These are phyloP conservation scores for Caracal caracal DNA, from an alignment of 2,113 vertebrate species.

Conservation along the genomic window DNA sequence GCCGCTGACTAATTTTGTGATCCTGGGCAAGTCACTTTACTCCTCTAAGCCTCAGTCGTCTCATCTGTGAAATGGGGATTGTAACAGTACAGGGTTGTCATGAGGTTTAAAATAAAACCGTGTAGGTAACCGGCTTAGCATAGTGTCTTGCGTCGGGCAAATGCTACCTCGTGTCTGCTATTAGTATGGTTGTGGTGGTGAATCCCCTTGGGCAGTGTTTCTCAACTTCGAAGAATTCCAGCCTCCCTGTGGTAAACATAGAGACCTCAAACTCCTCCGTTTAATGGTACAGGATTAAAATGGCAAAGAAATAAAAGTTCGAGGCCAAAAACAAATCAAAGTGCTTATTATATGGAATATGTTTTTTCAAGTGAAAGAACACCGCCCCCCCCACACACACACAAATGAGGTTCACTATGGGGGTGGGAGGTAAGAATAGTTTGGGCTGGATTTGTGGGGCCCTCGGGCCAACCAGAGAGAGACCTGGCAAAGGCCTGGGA, in stretches of 20 bases:
- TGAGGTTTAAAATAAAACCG: not conserved
- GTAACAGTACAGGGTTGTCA: not conserved
- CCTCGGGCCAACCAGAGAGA: not conserved
- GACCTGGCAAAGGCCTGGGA: not conserved
- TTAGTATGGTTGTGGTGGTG: slow-evolving; percentile 30
- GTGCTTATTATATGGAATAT: slow-evolving; percentile 25
- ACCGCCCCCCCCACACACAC: not conserved
- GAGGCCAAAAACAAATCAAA: slow-evolving; percentile 23
- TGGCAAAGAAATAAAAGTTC: slow-evolving; percentile 59
- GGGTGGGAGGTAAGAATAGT: not conserved
- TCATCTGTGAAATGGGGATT: not conserved
- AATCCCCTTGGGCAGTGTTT: slow-evolving; percentile 13
- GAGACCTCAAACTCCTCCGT: slow-evolving; percentile 9
- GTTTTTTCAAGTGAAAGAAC: slow-evolving; percentile 8
- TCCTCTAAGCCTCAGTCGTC: not conserved
- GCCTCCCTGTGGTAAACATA: slow-evolving; percentile 30
- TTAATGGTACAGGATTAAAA: slow-evolving; percentile 54
- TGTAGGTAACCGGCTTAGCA: not conserved
- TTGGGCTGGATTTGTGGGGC: not conserved
- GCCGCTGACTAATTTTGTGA: not conserved
- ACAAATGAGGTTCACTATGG: not conserved
- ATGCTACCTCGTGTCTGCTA: not conserved
- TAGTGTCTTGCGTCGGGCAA: not conserved
- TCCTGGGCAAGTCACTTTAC: not conserved
- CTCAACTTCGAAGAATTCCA: slow-evolving; percentile 37